Evolutionary conservation across 2,797 vertebrate genomes (phyloP), one percentile per base, ranked within the genome.

Genomic region (Macroramphosus scolopax): DNA sequence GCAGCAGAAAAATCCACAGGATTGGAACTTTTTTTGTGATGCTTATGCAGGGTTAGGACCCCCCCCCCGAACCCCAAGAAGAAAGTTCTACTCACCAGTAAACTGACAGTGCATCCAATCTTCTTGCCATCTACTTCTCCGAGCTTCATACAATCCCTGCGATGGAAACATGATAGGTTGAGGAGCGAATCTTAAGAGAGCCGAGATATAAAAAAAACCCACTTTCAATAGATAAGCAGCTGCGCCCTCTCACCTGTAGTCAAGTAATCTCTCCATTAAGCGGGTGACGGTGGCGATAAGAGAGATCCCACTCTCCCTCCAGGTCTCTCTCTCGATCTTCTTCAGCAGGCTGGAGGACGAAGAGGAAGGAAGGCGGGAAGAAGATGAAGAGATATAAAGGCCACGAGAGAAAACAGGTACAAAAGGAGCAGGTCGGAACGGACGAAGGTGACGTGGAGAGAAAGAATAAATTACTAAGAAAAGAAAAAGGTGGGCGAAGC

Each of bases 251-350:
- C 52, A 97, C 96, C 96, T 95, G 87, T 99, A 99, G 86, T 99
- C 97, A 53, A 99, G 82, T 75, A 99, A 69, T 69, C 97, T 91
- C 85, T 99, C 96, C 96, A 98, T 99, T 36, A 99, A 88, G 17
- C 97, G 93, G 3, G 97, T 99, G 68, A 98, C 97, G 0, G 97
- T 98, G 41, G 97, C 95, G 0, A 99, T 97, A 72, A 99, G 87
- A 0, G 97, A 99, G 84, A 98, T 93, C 0, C 97, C 97, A 47
- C 95, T 98, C 87, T 98, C 97, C 72, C 97, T 91, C 97, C 97
- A 98, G 69, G 97, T 98, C 91, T 98, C 97, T 71, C 95, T 90
- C 89, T 99, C 97, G 52, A 98, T 99, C 92, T 98, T 99, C 90
- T 99, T 98, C 80, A 99, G 81, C 54, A 99, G 86, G 78, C 97